Evolutionary conservation across 2,113 vertebrate species (phyloP), one percentile per base, ranked within the genome.

Genomic region (Vulpes lagopus): DNA sequence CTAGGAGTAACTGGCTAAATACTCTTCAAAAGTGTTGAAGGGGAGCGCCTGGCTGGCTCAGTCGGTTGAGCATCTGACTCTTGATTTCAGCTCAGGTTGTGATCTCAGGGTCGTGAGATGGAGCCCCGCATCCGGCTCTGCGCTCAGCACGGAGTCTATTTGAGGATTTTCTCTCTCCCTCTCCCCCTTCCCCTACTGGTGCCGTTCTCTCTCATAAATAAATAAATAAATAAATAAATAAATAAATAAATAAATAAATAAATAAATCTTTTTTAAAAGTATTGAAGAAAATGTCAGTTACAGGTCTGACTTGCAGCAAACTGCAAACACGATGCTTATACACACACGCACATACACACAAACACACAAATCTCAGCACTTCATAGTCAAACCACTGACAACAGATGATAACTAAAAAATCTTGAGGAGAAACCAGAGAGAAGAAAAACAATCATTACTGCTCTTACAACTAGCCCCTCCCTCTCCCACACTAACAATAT

Each of bases 361-460:
- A 62, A 17, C 64, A 5, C 14, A 3, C 35, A 5, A 57, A 3
- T 0, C 27, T 16, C 1, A 17, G 30, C 80, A 32, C 30, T 0
- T 4, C 30, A 0, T 5, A 10, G 51, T 22, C 51, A 19, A 12
- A 32, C 53, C 17, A 5, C 51, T 8, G 32, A 55, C 30, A 38
- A 8, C 32, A 17, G 0, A 3, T 1, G 25, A 35, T 3, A 11
- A 20, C 5, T 38, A 53, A 88, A 5, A 69, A 51, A 25, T 15
- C 20, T 23, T 4, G 35, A 49, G 49, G 65, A n/a, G 79, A 17
- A 43, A 27, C 2, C 15, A 83, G n/a, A 53, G 32, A 55, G n/a
- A 6, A 11, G 4, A 43, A 32, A 14, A 12, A 5, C 59, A 25
- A 4, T 25, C 0, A 1, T 19, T 14, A 1, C 1, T 0, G 9